Evolutionary conservation across 2,113 vertebrate genomes (phyloP).

Genomic region (Cebus imitator): DNA sequence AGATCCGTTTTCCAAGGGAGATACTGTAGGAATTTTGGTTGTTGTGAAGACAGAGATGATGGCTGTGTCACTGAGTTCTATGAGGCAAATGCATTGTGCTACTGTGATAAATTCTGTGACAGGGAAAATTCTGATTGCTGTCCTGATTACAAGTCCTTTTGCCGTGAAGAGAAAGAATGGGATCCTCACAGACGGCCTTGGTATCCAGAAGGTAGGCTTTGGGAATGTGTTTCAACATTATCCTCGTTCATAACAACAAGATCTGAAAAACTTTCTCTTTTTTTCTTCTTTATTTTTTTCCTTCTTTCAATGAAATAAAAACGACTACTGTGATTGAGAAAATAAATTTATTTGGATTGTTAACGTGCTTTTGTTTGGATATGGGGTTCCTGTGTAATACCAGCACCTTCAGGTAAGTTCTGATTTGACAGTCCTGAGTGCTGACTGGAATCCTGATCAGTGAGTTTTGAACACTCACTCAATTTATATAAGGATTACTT

Average conservation of each 20-base stretch:
- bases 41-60: conserved; percentile 85
- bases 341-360: not conserved
- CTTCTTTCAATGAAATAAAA: not conserved
- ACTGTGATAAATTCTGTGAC: conserved; percentile 86
- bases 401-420: not conserved
- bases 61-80: conserved; percentile 77
- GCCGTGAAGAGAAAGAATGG: conserved; percentile 61
- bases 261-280: not conserved
- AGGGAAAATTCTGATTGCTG: conserved; percentile 83
- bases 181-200: not conserved
- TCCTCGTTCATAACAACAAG: not conserved
- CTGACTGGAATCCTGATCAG: not conserved
- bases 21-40: conserved; percentile 82
- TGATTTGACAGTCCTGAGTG: accelerated
- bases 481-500: not conserved
- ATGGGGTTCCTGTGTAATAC: not conserved
- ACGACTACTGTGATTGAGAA: not conserved
- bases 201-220: conserved; percentile 73
- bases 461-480: not conserved
- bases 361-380: not conserved
- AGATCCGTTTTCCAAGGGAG: conserved; percentile 76
- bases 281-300: not conserved
- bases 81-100: conserved; percentile 82
- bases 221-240: not conserved
- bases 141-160: conserved; percentile 84